Evolutionary conservation across 2,888 invertebrate genomes (phyloP).

Genomic region (Rhabditoides inermis): DNA sequence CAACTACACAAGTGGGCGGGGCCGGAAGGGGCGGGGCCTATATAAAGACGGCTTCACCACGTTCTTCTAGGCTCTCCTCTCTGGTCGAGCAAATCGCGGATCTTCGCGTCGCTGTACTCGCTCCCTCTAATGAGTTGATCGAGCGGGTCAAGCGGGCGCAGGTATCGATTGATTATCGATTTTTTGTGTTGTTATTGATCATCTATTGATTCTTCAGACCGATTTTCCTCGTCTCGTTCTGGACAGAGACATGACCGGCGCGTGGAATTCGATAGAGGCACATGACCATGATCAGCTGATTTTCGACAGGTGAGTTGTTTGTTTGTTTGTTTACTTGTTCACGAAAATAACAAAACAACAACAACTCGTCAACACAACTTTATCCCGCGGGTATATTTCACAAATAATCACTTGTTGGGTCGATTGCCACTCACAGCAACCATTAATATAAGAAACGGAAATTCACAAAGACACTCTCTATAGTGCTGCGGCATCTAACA

Average conservation of each 20-base stretch:
- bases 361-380: no score
- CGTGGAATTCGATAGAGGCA: constrained; percentile 9
- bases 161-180: no score
- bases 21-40: neutral
- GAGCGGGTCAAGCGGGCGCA: no score
- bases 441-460: no score
- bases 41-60: neutral
- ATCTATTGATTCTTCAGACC: constrained; percentile 9
- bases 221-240: constrained; percentile 19
- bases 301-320: constrained; percentile 12
- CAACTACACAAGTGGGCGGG: constrained; percentile 6
- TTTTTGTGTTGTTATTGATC: no score
- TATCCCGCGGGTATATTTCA: no score
- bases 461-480: no score
- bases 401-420: no score
- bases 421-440: no score
- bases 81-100: constrained; percentile 9
- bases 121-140: no score
- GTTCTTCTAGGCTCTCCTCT: constrained; percentile 3
- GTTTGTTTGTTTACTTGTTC: neutral
- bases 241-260: constrained; percentile 12
- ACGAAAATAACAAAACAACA: neutral
- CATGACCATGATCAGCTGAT: constrained; percentile 15
- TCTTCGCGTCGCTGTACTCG: no score
- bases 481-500: no score